phyloP scores from a whole-genome alignment of 2,797 vertebrate species.

The Lates japonicus region DNA sequence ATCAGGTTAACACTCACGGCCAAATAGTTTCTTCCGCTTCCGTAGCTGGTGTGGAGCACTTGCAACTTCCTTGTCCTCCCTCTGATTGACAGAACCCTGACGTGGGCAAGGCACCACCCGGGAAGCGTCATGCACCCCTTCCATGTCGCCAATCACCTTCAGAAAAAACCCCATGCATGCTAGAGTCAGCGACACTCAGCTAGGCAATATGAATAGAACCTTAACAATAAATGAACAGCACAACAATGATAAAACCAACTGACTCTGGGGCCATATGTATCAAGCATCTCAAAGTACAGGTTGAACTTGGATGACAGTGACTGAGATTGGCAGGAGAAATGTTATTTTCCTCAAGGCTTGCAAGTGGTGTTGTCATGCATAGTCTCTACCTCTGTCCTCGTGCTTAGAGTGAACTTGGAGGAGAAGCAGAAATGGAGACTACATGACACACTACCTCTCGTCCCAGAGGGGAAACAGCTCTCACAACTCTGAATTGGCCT shows the following conservation, averaged over 20 bases:
- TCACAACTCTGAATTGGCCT: slow-evolving; percentile 66
- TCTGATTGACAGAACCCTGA: slow-evolving; percentile 67
- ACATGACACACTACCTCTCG: slow-evolving; percentile 68
- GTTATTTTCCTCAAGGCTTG: slow-evolving; percentile 65
- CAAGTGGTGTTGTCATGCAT: slow-evolving; percentile 65
- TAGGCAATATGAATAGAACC: slow-evolving; percentile 13
- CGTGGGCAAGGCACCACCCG: slow-evolving; percentile 50
- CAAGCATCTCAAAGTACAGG: slow-evolving; percentile 59
- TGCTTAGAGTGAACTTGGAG: slow-evolving; percentile 70
- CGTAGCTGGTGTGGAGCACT: slow-evolving; percentile 63
- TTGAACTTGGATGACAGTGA: slow-evolving; percentile 68
- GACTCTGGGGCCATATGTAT: slow-evolving; percentile 38
- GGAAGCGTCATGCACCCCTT: slow-evolving; percentile 62
- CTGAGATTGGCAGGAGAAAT: slow-evolving; percentile 64
- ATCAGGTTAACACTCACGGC: slow-evolving; percentile 73
- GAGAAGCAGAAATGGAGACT: slow-evolving; percentile 71
- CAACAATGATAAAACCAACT: slow-evolving; percentile 37
- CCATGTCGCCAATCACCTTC: slow-evolving; percentile 89
- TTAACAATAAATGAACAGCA: slow-evolving; percentile 33
- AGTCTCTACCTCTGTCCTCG: slow-evolving; percentile 61
- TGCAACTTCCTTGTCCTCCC: slow-evolving; percentile 56
- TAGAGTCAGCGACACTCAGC: slow-evolving; percentile 20
- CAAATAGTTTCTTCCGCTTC: slow-evolving; percentile 82
- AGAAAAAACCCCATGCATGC: slow-evolving; percentile 3
- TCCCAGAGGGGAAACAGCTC: slow-evolving; percentile 71